Base-by-base conservation (phyloP, 2,113 vertebrate genomes). In the Halcyon senegalensis region DNA sequence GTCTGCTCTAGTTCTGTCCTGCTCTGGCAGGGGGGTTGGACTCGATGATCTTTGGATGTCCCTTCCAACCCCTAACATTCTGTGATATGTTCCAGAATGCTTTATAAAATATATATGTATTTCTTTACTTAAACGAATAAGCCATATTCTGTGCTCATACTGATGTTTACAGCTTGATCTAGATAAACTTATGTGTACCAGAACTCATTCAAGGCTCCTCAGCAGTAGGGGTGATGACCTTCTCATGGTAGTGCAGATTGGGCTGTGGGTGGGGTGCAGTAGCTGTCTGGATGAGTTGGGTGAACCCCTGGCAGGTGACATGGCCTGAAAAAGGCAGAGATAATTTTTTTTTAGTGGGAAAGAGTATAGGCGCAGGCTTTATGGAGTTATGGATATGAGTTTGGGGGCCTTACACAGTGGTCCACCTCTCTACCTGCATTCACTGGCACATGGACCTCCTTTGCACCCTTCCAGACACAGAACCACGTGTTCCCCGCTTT, bases 161-260 rank as follows among this genome's bases (percentile, higher is more conserved):
- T 37, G 18, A 41, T 33, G 7, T 31, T 7, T 24, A 8, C 9
- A 63, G 20, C 4, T 13, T 51, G 15, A 39, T 9, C 4, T 13
- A 56, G 17, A n/a, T 9, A 59, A 37, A 30, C 24, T 74, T 2
- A 4, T 4, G 3, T 4, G 4, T 67, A 19, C 31, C 37, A 53
- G 41, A 44, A 58, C 14, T 48, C 66, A 39, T 37, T 53, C 27
- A 41, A 63, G 17, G 16, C 28, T 27, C 82, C 51, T 70, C 19
- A 37, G 39, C 2, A 1, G 4, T 75, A 59, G 48, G 43, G 13
- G 19, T 43, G n/a, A 19, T 7, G 33, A 8, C 41, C 11, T 15
- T 43, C 19, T 78, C 19, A 4, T 5, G 11, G 17, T 11, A 43
- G n/a, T 37, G n/a, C 62, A 27, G 9, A 2, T 0, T 43, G 56